These are phyloP conservation scores for Hylomyscus alleni DNA, from an alignment of 2,797 vertebrate genomes.

Conservation along the genomic window DNA sequence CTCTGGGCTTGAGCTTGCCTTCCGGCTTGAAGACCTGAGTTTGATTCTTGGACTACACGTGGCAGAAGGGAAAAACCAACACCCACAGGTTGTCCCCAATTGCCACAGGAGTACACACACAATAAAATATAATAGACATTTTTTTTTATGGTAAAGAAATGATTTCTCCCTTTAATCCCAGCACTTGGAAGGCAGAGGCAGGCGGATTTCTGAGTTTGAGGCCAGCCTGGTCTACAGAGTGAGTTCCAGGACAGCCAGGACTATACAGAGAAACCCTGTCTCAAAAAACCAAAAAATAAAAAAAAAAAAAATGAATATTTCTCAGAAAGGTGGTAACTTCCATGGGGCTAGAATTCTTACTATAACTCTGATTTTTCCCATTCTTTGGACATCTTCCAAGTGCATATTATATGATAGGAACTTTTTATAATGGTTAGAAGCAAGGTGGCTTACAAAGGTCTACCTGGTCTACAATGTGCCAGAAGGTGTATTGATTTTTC, in stretches of 20 bases:
- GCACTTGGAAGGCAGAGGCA: too few relatives aligned
- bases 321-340: constrained; percentile 52
- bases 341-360: neutral
- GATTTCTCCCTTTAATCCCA: neutral
- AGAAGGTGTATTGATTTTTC: neutral
- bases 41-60: neutral
- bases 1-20: neutral
- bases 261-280: too few relatives aligned
- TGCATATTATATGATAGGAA: neutral
- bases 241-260: too few relatives aligned
- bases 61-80: neutral
- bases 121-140: neutral
- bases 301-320: too few relatives aligned
- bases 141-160: neutral
- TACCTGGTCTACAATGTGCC: neutral
- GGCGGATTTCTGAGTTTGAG: too few relatives aligned
- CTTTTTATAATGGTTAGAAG: neutral
- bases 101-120: neutral
- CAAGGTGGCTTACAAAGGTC: constrained; percentile 14
- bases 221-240: too few relatives aligned
- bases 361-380: neutral
- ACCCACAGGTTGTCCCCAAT: neutral
- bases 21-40: neutral
- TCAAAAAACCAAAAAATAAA: too few relatives aligned
- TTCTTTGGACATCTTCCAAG: constrained; percentile 43